A percentile compares a stretch with the other conserved stretches of the same genome.
phyloP scores from a whole-genome alignment of 1,140 invertebrate genomes.

The Heliconius hermathena region DNA sequence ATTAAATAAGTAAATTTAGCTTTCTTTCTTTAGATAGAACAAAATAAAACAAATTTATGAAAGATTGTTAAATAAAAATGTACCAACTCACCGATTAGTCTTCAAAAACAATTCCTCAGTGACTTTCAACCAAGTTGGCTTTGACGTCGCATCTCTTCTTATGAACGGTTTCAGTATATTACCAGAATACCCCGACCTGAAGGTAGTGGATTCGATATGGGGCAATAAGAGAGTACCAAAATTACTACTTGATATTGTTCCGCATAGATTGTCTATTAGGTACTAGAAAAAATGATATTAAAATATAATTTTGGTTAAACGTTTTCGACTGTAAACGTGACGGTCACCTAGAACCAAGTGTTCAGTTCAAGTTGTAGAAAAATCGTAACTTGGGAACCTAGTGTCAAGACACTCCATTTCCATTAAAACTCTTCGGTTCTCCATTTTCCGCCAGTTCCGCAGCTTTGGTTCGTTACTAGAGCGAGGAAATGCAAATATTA shows the following conservation, averaged over 20 bases:
- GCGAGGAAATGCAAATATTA: no score
- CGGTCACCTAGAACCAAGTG: no score
- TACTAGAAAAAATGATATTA: slow-evolving; percentile 48
- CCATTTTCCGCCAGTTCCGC: no score
- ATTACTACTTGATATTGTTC: slow-evolving; percentile 52
- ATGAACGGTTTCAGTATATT: slow-evolving; percentile 91
- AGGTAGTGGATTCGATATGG: slow-evolving; percentile 77
- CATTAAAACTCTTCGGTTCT: no score
- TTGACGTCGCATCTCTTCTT: slow-evolving; percentile 84
- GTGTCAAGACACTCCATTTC: no score
- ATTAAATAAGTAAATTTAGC: no score
- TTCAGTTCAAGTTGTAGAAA: no score
- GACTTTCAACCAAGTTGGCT: slow-evolving; percentile 87
- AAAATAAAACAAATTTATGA: no score
- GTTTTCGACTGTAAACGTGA: no score
- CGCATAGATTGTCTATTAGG: slow-evolving; percentile 68
- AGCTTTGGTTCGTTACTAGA: no score
- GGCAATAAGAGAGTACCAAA: slow-evolving; percentile 80
- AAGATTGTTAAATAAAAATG: background rate
- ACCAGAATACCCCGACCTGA: slow-evolving; percentile 84
- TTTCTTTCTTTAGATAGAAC: no score
- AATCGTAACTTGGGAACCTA: no score
- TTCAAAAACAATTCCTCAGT: slow-evolving; percentile 86
- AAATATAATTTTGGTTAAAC: background rate
- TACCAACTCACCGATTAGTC: slow-evolving; percentile 81